Evolutionary conservation across 2,888 invertebrate genomes (phyloP).

Genomic region (Hirtodrosophila duncani): DNA sequence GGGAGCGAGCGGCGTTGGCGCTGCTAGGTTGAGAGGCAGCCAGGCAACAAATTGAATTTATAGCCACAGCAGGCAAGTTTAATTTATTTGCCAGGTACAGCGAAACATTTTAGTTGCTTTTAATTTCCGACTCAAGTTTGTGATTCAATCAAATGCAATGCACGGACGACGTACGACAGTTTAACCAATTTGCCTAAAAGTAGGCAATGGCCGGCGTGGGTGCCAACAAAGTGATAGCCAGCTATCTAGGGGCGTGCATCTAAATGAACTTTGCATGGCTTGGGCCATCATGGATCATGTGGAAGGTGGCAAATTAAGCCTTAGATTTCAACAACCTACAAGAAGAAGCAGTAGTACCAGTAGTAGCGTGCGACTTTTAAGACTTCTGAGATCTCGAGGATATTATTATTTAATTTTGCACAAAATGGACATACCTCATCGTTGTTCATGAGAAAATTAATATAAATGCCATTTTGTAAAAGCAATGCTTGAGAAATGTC

Average conservation of each 20-base stretch:
- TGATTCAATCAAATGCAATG: slow-evolving; percentile 33
- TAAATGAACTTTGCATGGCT: slow-evolving; percentile 64
- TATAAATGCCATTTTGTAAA: too few species aligned
- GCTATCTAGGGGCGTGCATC: slow-evolving; percentile 62
- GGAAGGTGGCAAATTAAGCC: not conserved
- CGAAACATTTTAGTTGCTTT: slow-evolving; percentile 55
- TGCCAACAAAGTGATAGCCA: slow-evolving; percentile 9
- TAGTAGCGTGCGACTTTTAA: too few species aligned
- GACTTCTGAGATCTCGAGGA: too few species aligned
- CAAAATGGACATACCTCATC: too few species aligned
- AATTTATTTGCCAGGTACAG: slow-evolving; percentile 63
- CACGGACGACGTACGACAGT: slow-evolving; percentile 27
- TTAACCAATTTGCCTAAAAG: slow-evolving; percentile 62
- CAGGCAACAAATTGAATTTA: slow-evolving; percentile 65
- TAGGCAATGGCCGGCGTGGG: slow-evolving; percentile 33
- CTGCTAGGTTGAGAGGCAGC: too few species aligned
- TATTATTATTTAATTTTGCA: too few species aligned
- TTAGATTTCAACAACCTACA: too few species aligned
- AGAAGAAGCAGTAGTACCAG: too few species aligned
- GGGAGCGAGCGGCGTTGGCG: too few species aligned
- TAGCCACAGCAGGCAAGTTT: slow-evolving; percentile 46
- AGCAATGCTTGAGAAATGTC: too few species aligned
- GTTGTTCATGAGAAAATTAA: too few species aligned
- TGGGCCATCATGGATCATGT: not conserved
- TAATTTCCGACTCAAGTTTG: slow-evolving; percentile 60